These are phyloP conservation scores for Anguilla marmorata DNA, from an alignment of 2,797 vertebrate species.

Conservation along the genomic window DNA sequence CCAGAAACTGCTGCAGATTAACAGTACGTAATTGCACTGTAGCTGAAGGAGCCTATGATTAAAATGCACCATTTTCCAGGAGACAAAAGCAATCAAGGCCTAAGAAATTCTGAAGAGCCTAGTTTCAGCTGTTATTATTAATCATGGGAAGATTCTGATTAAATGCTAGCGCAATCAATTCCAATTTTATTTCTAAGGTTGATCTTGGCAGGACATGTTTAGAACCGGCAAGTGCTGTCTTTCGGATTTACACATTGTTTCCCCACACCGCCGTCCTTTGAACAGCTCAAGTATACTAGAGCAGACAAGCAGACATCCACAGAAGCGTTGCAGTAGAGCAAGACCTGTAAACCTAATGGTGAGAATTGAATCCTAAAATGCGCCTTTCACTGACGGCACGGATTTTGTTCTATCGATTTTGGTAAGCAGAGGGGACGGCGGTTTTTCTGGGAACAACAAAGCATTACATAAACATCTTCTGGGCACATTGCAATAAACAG, in stretches of 20 bases:
- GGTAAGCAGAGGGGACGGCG: slow-evolving; percentile 32
- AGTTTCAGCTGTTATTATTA: background rate
- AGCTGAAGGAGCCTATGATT: slow-evolving; percentile 18
- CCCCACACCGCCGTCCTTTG: background rate
- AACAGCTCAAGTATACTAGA: background rate
- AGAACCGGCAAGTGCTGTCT: background rate
- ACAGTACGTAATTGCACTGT: slow-evolving; percentile 48
- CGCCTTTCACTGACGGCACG: slow-evolving; percentile 42
- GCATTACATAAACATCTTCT: slow-evolving; percentile 50
- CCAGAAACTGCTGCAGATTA: slow-evolving; percentile 39
- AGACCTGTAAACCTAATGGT: background rate
- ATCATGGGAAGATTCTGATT: slow-evolving; percentile 5
- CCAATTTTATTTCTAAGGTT: slow-evolving; percentile 8
- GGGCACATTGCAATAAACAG: slow-evolving; percentile 49
- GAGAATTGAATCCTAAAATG: slow-evolving; percentile 39
- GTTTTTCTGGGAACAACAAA: slow-evolving; percentile 1
- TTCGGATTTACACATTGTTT: background rate
- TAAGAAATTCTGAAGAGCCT: background rate
- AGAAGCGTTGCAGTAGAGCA: background rate
- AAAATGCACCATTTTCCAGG: slow-evolving; percentile 11
- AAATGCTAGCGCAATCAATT: background rate
- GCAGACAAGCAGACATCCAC: background rate
- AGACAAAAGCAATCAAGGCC: background rate
- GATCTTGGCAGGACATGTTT: slow-evolving; percentile 7
- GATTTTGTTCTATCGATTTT: slow-evolving; percentile 51